phyloP scores from a whole-genome alignment of 2,797 vertebrate species.

The Coreius guichenoti region DNA sequence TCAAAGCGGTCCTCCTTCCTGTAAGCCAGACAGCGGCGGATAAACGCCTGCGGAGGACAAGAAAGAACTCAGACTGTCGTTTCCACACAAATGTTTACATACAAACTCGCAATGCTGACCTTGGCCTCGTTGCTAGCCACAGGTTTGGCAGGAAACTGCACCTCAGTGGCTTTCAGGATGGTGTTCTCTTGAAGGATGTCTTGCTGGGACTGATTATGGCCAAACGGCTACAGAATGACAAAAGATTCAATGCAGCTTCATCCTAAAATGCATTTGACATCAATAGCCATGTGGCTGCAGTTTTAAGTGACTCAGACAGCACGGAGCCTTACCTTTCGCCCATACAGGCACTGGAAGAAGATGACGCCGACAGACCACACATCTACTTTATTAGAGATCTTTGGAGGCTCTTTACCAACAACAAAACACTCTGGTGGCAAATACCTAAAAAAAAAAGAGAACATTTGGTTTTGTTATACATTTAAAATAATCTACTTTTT shows the following conservation, averaged over 20 bases:
- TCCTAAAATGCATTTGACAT: not conserved
- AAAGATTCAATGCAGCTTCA: not conserved
- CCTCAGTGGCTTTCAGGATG: constrained; percentile 99
- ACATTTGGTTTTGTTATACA: not conserved
- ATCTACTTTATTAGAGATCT: constrained; percentile 99
- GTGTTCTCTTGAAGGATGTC: constrained; percentile 99
- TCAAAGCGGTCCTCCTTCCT: constrained; percentile 98
- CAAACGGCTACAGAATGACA: constrained; percentile 87
- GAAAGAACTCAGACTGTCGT: not conserved
- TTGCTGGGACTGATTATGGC: constrained; percentile 99
- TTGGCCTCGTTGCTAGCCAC: constrained; percentile 99
- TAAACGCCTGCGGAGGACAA: constrained; percentile 85
- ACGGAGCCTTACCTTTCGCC: constrained; percentile 87
- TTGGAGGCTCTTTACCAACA: constrained; percentile 97
- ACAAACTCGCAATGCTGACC: constrained; percentile 74
- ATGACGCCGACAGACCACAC: constrained; percentile 99
- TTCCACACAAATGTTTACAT: not conserved
- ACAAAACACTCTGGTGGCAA: constrained; percentile 99
- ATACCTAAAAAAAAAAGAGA: constrained; percentile 83
- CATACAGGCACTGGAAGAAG: constrained; percentile 99
- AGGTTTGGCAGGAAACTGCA: constrained; percentile 98
- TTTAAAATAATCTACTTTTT: not conserved
- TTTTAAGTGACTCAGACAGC: not conserved
- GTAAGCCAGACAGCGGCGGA: constrained; percentile 97
- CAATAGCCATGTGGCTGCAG: not conserved